phyloP scores from a whole-genome alignment of 2,888 invertebrate species.

The Dryadula phaetusa region DNA sequence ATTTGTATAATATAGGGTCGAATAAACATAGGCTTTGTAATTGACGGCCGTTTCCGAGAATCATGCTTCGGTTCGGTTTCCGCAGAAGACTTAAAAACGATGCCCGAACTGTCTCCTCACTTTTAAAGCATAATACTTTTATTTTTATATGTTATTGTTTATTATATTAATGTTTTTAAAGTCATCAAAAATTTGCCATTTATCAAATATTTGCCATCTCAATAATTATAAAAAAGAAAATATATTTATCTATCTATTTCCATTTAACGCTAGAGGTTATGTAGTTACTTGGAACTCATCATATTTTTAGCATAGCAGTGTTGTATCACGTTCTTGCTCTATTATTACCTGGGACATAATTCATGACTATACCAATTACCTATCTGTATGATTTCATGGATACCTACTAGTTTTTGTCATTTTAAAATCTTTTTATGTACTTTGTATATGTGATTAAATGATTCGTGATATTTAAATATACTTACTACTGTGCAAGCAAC shows the following conservation, averaged over 20 bases:
- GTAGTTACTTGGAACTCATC: not conserved
- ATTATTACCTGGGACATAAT: slow-evolving; percentile 31
- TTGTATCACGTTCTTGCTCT: slow-evolving; percentile 22
- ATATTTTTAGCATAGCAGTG: slow-evolving; percentile 22
- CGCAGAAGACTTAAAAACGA: slow-evolving; percentile 11
- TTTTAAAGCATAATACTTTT: not conserved
- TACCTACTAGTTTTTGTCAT: slow-evolving; percentile 23
- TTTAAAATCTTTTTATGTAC: slow-evolving; percentile 14
- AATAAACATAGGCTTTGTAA: slow-evolving; percentile 33
- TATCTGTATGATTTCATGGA: slow-evolving; percentile 34
- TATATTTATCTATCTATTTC: not conserved
- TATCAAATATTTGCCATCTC: too few species aligned
- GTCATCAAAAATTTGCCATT: not conserved
- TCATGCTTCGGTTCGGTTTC: slow-evolving; percentile 5
- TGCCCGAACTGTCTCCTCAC: not conserved
- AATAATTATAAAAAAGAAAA: slow-evolving; percentile 1
- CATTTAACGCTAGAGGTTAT: not conserved
- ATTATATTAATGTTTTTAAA: not conserved
- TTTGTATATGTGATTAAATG: not conserved
- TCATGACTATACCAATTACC: slow-evolving; percentile 25
- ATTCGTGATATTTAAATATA: not conserved
- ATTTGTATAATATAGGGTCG: slow-evolving; percentile 29
- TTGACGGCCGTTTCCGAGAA: slow-evolving; percentile 31
- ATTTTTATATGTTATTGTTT: not conserved
- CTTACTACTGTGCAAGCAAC: too few species aligned